Percentiles rank a stretch among this genome's conserved stretches.
phyloP scores from a whole-genome alignment of 2,113 vertebrate species.

The Ciconia stormi region DNA sequence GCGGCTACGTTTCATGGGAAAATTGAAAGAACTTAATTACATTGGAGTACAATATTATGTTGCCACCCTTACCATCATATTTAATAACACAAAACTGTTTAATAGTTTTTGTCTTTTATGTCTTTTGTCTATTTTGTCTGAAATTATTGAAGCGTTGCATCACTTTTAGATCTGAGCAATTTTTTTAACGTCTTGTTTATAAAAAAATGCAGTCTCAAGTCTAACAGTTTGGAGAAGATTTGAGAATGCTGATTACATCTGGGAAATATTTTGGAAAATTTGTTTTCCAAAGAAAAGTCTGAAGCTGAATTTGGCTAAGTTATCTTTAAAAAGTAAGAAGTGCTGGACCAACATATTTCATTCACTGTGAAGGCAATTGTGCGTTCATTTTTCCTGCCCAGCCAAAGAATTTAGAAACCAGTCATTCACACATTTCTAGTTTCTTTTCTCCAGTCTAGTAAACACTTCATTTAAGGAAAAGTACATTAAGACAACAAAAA shows the following conservation, averaged over 20 bases:
- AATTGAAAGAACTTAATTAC: conserved; percentile 36
- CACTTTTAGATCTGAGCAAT: background rate
- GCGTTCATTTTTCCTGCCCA: background rate
- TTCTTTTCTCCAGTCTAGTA: background rate
- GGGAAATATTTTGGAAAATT: background rate
- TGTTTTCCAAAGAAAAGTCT: background rate
- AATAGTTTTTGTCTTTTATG: background rate
- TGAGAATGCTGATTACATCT: background rate
- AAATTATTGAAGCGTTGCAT: background rate
- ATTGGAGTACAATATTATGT: background rate
- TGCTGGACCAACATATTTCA: background rate
- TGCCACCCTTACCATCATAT: background rate
- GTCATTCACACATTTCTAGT: background rate
- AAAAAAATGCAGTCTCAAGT: background rate
- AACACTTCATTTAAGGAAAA: background rate
- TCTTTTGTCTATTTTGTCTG: too few relatives aligned
- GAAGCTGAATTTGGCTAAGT: background rate
- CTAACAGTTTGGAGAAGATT: background rate
- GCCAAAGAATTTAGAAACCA: background rate
- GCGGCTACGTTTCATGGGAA: background rate
- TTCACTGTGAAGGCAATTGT: background rate
- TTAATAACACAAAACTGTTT: background rate
- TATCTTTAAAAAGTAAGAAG: background rate
- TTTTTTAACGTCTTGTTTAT: background rate
- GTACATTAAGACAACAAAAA: background rate